Base-by-base conservation (phyloP, 2,888 invertebrate species). In the Eristalis tenax region DNA sequence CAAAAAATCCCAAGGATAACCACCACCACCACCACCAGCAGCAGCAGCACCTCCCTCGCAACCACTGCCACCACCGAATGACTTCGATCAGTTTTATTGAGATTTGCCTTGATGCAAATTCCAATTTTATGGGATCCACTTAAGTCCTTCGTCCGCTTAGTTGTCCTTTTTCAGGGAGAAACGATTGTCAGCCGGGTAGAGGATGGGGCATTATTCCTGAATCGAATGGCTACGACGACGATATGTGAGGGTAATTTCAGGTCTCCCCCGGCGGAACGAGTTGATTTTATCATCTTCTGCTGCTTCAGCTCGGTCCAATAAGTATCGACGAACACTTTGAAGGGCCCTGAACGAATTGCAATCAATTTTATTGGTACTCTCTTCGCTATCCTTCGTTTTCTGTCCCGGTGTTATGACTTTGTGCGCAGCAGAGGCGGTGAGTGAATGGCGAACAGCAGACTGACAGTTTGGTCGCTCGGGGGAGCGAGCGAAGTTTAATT, bases 31-130 rank as follows among this genome's bases (percentile, higher is more conserved):
- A 26, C 26, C 26, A 26, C 26, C 26, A 26, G 26, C 65, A n/a
- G n/a, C 32, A 71, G 63, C 59, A 74, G 64, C 57, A 40, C 43
- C 13, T 13, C 38, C 11, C 50, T 22, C 22, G n/a, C 28, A 22
- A 43, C 43, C 23, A 59, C 77, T n/a, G 64, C 61, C 65, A 50
- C 64, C 61, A 50, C 78, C 71, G 66, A 87, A 83, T 80, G 87
- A 83, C 83, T 87, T 83, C 79, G 87, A 83, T 83, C 87, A 83
- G 80, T 87, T 87, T 87, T 87, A 87, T 87, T 83, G 87, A 87
- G 87, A 87, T 87, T 87, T 83, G 87, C 76, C 83, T 77, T 76
- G 87, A 87, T 87, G 87, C 87, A 83, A 87, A 87, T 87, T 87
- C 83, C 87, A 87, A 87, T 83, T 87, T 87, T 87, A 87, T 83